Conservation (phyloP, 2,113 vertebrate species). For the Myiozetetes cayanensis region DNA sequence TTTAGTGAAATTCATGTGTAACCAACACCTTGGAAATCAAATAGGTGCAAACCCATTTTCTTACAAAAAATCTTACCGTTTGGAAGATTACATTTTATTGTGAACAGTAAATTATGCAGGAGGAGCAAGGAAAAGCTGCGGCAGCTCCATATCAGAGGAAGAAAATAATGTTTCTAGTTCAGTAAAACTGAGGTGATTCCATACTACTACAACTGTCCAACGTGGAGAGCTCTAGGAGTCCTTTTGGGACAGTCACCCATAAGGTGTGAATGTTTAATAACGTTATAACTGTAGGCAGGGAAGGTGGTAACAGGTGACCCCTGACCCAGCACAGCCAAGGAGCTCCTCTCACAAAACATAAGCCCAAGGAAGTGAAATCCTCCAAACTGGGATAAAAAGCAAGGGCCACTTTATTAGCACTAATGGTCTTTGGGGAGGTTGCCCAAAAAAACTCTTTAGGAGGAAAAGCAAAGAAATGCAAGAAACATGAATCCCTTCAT, state of each 20-base stretch:
- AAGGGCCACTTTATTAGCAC: not conserved
- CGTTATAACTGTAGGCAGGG: not conserved
- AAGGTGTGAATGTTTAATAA: not conserved
- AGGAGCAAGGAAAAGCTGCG: not conserved
- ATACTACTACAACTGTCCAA: not conserved
- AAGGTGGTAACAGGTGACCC: not conserved
- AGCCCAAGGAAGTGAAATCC: not conserved
- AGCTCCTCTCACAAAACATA: not conserved
- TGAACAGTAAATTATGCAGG: not conserved
- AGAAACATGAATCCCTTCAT: not conserved
- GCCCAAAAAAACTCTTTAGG: not conserved
- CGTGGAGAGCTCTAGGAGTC: not conserved
- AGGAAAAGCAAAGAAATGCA: not conserved
- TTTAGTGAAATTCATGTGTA: not conserved
- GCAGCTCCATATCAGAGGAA: not conserved
- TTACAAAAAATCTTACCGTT: not conserved
- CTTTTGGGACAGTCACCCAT: not conserved
- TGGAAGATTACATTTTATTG: fast-evolving
- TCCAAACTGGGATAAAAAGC: not conserved
- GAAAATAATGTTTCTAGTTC: not conserved
- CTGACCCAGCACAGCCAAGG: not conserved
- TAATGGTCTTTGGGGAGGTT: not conserved
- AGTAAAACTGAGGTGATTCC: not conserved
- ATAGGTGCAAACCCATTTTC: not conserved
- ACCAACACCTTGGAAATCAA: not conserved